Evolutionary conservation across 2,888 invertebrate genomes (phyloP), one percentile per base, ranked within the genome.

Genomic region (Bombyx huttoni): DNA sequence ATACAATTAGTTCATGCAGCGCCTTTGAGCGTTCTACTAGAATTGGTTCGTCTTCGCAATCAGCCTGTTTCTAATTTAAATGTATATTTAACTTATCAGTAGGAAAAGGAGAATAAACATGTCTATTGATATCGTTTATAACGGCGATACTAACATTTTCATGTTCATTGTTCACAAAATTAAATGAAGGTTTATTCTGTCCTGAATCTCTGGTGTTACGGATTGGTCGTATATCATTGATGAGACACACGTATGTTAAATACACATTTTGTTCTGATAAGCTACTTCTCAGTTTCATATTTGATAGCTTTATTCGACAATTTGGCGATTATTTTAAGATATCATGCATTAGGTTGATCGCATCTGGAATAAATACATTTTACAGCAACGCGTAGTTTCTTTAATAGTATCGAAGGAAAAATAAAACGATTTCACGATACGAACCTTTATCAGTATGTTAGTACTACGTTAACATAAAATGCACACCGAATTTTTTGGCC

Each of bases 11-110:
- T 56, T 84, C 80, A 47, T 83, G 75, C 1, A 79, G 60, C n/a
- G 82, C 85, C 67, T 75, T 78, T 8, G 84, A 76, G 56, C 81
- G 70, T 62, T 78, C 84, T 34, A 86, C 73, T 70, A 68, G 70
- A 51, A 82, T 79, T 9, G 72, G 67, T 52, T 67, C 61, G 10
- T 76, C 74, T 52, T 69, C 66, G n/a, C 47, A 47, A 33, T 63
- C 54, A 13, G 55, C 46, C 73, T 76, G 49, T 40, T 40, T 8
- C 40, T 40, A 40, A 40, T 8, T 40, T 3, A 40, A 40, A 40
- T 10, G 1, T 3, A 40, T 1, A 10, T 12, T 10, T 40, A 12
- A 24, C 24, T 24, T 3, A 24, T 24, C 24, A 24, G 24, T 24
- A 24, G 24, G 2, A 5, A 5, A 24, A 5, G 1, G 5, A 1